Percentiles rank a stretch among this genome's conserved stretches.
Evolutionary conservation across 2,888 invertebrate species (phyloP).

Genomic region (Drosophila macrothrix): DNA sequence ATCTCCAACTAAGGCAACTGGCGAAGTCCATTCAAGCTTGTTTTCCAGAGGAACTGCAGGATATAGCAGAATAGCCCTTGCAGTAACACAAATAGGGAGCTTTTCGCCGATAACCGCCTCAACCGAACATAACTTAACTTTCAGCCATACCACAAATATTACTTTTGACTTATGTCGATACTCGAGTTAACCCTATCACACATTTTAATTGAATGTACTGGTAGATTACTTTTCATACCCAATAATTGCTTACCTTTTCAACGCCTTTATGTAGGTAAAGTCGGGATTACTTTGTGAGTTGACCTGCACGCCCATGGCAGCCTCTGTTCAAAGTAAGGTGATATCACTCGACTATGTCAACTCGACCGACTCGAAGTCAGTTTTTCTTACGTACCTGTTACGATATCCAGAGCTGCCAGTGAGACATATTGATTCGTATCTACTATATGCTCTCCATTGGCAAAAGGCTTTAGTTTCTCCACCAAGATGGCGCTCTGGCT

Average conservation of each 20-base stretch:
- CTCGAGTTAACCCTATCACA: neutral
- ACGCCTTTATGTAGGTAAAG: conserved; percentile 89
- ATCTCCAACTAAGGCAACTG: too few species aligned
- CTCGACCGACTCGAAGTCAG: neutral
- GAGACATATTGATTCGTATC: conserved; percentile 88
- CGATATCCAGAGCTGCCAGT: conserved; percentile 87
- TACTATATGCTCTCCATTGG: conserved; percentile 82
- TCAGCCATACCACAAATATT: too few species aligned
- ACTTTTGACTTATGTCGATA: neutral
- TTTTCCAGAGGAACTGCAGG: too few species aligned
- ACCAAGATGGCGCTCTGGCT: conserved; percentile 87
- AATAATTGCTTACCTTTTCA: conserved; percentile 86
- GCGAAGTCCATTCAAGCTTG: too few species aligned
- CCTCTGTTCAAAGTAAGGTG: conserved; percentile 46
- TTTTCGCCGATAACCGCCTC: too few species aligned
- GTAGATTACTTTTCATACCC: neutral
- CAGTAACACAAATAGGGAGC: too few species aligned
- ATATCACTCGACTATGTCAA: neutral
- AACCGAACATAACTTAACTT: too few species aligned
- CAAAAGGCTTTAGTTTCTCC: conserved; percentile 86
- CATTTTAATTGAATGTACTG: neutral
- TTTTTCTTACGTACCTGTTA: conserved; percentile 72
- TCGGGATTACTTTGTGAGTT: conserved; percentile 87
- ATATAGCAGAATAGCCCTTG: too few species aligned
- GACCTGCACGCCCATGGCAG: conserved; percentile 79